Evolutionary conservation across 2,113 vertebrate species (phyloP).

Genomic region (Archocentrus centrarchus): DNA sequence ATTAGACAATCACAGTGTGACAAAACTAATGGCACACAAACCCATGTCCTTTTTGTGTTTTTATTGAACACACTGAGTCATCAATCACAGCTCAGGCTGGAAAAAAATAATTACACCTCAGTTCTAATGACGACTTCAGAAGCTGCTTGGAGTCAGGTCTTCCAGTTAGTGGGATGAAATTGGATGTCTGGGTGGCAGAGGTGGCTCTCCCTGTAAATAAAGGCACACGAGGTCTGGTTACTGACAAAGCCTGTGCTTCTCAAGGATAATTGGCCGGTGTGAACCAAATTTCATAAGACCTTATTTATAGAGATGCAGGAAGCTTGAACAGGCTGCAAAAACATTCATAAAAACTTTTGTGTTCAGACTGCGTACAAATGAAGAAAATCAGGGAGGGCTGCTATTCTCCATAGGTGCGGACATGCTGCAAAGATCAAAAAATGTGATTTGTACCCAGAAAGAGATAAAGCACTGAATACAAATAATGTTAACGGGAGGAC

Average conservation of each 20-base stretch:
- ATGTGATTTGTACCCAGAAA: background rate
- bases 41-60: background rate
- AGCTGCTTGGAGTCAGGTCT: background rate
- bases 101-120: background rate
- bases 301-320: background rate
- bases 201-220: background rate
- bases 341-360: background rate
- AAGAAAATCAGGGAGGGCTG: background rate
- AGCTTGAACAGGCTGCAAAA: background rate
- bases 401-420: background rate
- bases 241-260: background rate
- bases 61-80: accelerated
- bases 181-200: background rate
- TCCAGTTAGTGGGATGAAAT: background rate
- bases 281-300: background rate
- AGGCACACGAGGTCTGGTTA: background rate
- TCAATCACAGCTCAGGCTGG: background rate
- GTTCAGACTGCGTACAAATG: background rate
- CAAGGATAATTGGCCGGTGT: background rate
- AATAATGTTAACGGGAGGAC: background rate
- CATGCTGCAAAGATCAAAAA: background rate
- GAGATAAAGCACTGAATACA: background rate
- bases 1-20: background rate
- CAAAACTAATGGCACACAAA: background rate
- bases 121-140: background rate